phyloP scores from a whole-genome alignment of 2,888 invertebrate species.

The Steinernema scapterisci region DNA sequence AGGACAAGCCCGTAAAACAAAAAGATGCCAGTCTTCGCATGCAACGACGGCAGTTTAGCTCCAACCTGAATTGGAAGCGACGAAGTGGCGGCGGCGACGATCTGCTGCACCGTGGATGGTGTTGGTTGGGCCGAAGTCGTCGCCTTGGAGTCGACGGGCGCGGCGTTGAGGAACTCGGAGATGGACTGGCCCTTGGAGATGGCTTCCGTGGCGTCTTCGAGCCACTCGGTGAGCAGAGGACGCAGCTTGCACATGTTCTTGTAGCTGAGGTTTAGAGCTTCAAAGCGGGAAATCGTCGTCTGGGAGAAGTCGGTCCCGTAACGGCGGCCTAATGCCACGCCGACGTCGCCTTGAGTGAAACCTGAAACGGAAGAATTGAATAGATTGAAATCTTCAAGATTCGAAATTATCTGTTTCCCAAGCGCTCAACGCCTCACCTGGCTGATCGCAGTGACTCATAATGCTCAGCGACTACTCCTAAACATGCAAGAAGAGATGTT shows the following conservation, averaged over 20 bases:
- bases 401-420: too few relatives aligned
- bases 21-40: constrained; percentile 25
- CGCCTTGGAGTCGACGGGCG: constrained; percentile 15
- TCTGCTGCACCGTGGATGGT: neutral
- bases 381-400: too few relatives aligned
- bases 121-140: neutral
- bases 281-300: constrained; percentile 95
- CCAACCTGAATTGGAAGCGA: constrained; percentile 17
- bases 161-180: constrained; percentile 31
- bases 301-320: constrained; percentile 85
- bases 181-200: constrained; percentile 21
- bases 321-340: constrained; percentile 95
- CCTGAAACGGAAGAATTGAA: constrained; percentile 72
- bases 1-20: constrained; percentile 29
- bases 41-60: neutral
- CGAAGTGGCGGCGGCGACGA: constrained; percentile 10
- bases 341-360: constrained; percentile 98
- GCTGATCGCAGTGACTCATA: too few relatives aligned
- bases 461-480: too few relatives aligned
- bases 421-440: too few relatives aligned
- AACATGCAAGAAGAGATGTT: neutral
- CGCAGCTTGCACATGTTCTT: constrained; percentile 99
- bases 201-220: constrained; percentile 27
- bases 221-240: constrained; percentile 76
- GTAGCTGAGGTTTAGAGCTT: constrained; percentile 95